Evolutionary conservation across 2,113 vertebrate species (phyloP).

Genomic region (Lasiurus borealis): DNA sequence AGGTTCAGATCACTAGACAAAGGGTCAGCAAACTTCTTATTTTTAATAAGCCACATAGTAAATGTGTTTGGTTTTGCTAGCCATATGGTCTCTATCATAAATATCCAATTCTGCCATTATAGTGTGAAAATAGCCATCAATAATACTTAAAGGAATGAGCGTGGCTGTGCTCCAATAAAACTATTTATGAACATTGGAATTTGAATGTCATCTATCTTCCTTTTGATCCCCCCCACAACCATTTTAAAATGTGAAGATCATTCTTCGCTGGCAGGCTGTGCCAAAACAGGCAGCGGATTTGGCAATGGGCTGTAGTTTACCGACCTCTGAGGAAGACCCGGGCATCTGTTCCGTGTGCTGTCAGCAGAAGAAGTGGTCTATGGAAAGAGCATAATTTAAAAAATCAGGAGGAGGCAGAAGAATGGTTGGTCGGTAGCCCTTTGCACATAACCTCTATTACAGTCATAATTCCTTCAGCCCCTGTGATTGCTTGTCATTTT

Average conservation of each 20-base stretch:
- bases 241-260: not conserved
- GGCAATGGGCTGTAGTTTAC: not conserved
- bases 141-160: not conserved
- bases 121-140: constrained; percentile 15
- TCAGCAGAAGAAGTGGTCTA: not conserved
- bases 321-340: not conserved
- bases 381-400: not conserved
- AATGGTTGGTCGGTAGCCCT: not conserved
- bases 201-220: constrained; percentile 19
- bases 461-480: not conserved
- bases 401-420: not conserved
- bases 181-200: constrained; percentile 44
- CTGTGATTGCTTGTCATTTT: not conserved
- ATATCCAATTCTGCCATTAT: not conserved
- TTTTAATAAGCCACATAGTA: not conserved
- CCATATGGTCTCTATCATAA: not conserved
- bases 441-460: not conserved
- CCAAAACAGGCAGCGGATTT: not conserved
- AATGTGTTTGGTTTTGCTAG: constrained; percentile 14
- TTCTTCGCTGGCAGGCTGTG: not conserved
- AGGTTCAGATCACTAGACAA: not conserved
- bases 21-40: constrained; percentile 19
- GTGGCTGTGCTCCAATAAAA: not conserved
- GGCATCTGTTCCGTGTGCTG: not conserved
- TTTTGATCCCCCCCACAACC: not conserved